Conservation (phyloP, 2,113 vertebrate species). For the Petaurus breviceps region DNA sequence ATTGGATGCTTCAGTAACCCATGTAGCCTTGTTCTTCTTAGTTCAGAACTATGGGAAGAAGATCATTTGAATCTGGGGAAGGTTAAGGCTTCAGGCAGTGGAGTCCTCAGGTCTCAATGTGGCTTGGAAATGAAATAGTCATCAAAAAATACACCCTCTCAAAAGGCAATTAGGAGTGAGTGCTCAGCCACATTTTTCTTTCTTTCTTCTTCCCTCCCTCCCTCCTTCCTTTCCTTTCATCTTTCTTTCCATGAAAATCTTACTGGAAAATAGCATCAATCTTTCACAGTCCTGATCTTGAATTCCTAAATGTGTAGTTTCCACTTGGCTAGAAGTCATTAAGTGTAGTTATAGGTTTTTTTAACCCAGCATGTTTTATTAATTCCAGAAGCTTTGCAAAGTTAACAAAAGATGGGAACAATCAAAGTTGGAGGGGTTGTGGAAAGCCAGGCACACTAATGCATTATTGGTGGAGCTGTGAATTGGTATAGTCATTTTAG, state of each 20-base stretch:
- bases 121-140: background rate
- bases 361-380: background rate
- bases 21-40: constrained; percentile 31
- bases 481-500: background rate
- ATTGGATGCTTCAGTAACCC: constrained; percentile 53
- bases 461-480: background rate
- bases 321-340: background rate
- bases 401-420: background rate
- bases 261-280: background rate
- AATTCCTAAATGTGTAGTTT: background rate
- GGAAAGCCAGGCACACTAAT: background rate
- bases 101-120: constrained; percentile 8
- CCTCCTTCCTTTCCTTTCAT: constrained; percentile 56
- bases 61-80: background rate
- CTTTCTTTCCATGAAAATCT: background rate
- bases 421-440: background rate
- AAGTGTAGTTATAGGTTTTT: background rate
- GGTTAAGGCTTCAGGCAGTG: background rate
- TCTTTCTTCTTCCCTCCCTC: no score
- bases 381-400: background rate
- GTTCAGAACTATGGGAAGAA: constrained; percentile 6
- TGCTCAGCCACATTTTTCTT: background rate
- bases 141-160: background rate
- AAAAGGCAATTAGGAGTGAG: background rate
- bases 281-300: background rate